phyloP scores from a whole-genome alignment of 2,888 invertebrate genomes.

The Melanophora roralis region DNA sequence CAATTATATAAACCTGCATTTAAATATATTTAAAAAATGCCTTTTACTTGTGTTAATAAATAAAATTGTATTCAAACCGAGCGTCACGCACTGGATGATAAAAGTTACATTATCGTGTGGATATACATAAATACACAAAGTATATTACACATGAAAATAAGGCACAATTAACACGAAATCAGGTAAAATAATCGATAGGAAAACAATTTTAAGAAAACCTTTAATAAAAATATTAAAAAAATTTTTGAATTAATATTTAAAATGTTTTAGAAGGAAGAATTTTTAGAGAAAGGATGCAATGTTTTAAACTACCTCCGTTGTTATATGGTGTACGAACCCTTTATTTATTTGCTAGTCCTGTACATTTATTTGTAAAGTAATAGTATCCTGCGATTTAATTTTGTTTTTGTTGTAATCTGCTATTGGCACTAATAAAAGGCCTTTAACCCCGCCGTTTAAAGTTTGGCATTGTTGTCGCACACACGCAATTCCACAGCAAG shows the following conservation, averaged over 20 bases:
- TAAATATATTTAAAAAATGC: constrained; percentile 13
- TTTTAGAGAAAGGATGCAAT: too few species aligned
- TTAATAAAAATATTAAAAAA: too few species aligned
- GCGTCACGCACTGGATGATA: constrained; percentile 66
- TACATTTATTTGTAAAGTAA: too few species aligned
- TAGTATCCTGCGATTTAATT: constrained; percentile 1
- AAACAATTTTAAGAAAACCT: too few species aligned
- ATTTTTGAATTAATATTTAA: too few species aligned
- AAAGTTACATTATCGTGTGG: constrained; percentile 57
- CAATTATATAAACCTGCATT: neutral
- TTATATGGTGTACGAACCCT: too few species aligned
- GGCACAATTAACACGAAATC: too few species aligned
- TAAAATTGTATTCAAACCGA: constrained; percentile 13
- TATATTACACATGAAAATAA: too few species aligned
- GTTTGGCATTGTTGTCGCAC: too few species aligned
- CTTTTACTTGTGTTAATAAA: constrained; percentile 15
- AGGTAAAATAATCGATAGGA: too few species aligned
- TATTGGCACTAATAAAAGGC: constrained; percentile 18
- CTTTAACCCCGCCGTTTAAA: neutral
- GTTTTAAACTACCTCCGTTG: too few species aligned
- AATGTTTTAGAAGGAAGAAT: too few species aligned
- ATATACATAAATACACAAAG: constrained; percentile 17
- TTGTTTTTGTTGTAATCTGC: neutral
- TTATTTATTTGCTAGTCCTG: constrained; percentile 9
- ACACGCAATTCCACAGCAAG: neutral